Percentiles rank a stretch among this genome's conserved stretches.
Conservation (phyloP, 2,888 invertebrate genomes). For the Torymus auratus region DNA sequence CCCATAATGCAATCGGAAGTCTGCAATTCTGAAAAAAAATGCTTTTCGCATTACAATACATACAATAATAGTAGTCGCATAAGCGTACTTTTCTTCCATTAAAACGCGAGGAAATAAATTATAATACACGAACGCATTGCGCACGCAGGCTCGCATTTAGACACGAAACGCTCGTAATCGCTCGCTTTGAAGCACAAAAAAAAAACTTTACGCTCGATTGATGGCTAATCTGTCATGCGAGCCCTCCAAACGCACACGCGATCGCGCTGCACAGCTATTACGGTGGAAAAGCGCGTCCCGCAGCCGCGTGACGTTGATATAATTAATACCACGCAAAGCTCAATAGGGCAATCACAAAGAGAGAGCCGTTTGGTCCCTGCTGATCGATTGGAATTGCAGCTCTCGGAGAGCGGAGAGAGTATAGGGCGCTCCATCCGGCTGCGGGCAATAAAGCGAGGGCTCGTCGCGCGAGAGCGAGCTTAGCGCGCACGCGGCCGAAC, state of each 20-base stretch:
- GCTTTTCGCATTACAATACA: no score
- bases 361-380: no score
- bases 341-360: no score
- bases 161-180: neutral
- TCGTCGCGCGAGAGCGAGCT: neutral
- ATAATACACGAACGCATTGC: neutral
- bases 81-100: no score
- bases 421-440: neutral
- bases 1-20: no score
- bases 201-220: constrained; percentile 28
- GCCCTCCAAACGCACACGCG: no score
- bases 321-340: neutral
- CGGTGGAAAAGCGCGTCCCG: no score
- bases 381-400: constrained; percentile 37
- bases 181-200: neutral
- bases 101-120: neutral
- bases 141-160: constrained; percentile 10
- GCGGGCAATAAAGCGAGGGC: constrained; percentile 2
- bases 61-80: no score
- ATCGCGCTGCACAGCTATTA: neutral
- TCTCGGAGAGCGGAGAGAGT: constrained; percentile 16
- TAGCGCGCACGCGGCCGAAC: neutral
- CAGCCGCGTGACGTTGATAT: no score
- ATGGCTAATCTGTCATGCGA: constrained; percentile 36
- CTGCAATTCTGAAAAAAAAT: no score